These are phyloP conservation scores for Sebastiscus tertius DNA, from an alignment of 2,797 vertebrate genomes.

Conservation along the genomic window DNA sequence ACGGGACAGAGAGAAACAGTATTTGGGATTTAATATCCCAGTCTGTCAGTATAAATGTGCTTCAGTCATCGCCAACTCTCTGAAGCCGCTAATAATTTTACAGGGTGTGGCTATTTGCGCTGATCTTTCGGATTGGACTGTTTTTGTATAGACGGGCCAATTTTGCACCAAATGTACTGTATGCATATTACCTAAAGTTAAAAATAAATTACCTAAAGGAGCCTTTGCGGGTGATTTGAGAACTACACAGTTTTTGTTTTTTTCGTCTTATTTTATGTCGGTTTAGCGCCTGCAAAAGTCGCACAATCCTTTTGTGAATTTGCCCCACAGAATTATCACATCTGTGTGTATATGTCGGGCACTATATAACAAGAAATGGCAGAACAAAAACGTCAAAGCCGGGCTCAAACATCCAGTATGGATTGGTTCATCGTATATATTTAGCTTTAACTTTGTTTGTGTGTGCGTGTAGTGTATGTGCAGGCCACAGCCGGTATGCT, in stretches of 20 bases:
- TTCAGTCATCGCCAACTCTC: neutral
- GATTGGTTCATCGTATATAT: neutral
- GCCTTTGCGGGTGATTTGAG: no score
- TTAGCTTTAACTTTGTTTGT: neutral
- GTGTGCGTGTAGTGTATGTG: neutral
- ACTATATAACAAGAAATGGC: neutral
- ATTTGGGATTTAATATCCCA: neutral
- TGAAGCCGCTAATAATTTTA: neutral
- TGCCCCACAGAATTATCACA: no score
- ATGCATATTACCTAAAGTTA: neutral
- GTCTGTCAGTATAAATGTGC: neutral
- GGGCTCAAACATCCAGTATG: neutral
- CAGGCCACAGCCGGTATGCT: slow-evolving; percentile 12
- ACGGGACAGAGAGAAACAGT: no score
- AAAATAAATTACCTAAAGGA: no score
- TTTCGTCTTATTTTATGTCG: neutral
- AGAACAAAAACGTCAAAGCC: neutral
- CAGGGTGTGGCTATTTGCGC: neutral
- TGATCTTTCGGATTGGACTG: neutral
- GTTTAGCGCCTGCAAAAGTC: neutral
- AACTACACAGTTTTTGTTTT: neutral
- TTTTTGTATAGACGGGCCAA: neutral
- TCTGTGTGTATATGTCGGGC: neutral
- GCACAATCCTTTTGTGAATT: no score
- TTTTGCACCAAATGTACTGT: neutral